A percentile compares a stretch with the other conserved stretches of the same genome.
Evolutionary conservation across 2,888 invertebrate genomes (phyloP).

Genomic region (Miltochrista miniata): DNA sequence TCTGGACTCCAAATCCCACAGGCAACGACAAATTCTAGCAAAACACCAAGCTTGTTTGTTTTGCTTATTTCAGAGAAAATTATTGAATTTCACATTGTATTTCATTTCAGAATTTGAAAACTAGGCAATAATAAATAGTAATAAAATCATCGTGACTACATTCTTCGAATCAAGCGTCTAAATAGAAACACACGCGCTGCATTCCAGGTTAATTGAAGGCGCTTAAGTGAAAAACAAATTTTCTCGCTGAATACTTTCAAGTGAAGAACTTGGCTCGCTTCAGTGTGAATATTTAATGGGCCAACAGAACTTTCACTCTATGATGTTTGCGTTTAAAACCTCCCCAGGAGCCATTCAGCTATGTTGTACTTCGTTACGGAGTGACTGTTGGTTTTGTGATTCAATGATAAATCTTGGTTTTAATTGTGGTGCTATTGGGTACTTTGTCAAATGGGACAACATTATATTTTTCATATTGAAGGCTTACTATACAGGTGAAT

Average conservation of each 20-base stretch:
- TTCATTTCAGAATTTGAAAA: too few species aligned
- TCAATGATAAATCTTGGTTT: not conserved
- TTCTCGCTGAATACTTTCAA: slow-evolving; percentile 7
- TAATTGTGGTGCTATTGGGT: not conserved
- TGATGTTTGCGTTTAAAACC: not conserved
- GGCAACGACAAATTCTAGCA: too few species aligned
- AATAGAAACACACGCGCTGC: not conserved
- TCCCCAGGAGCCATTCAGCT: not conserved
- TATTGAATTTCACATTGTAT: too few species aligned
- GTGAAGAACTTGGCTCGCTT: not conserved
- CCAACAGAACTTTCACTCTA: not conserved
- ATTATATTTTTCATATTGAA: too few species aligned
- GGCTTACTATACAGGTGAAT: too few species aligned
- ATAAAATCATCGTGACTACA: too few species aligned
- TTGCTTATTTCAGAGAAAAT: too few species aligned
- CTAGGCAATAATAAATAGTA: too few species aligned
- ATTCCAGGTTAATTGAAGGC: not conserved
- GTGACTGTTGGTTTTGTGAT: not conserved
- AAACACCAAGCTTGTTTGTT: too few species aligned
- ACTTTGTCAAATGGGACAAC: not conserved
- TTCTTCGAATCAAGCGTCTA: not conserved
- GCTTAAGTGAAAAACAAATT: not conserved
- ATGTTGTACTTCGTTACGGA: not conserved
- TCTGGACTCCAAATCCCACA: too few species aligned
- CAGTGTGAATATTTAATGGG: slow-evolving; percentile 7